These are phyloP conservation scores for Artibeus jamaicensis DNA, from an alignment of 2,797 vertebrate species.

Conservation along the genomic window DNA sequence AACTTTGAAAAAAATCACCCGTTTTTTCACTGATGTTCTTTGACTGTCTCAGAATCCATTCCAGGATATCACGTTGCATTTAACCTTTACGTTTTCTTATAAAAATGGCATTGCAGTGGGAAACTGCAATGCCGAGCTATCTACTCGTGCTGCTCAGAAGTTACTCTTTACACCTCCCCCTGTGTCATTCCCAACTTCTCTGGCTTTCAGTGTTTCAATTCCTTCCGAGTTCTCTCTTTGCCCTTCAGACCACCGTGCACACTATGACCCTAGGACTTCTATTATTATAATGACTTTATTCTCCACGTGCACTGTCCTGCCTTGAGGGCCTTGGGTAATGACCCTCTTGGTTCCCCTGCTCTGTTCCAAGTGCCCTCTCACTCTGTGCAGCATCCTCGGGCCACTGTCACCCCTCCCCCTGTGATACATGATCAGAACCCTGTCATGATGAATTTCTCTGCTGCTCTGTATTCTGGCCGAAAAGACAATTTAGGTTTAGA, in stretches of 20 bases:
- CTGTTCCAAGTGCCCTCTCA: neutral
- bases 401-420: too few relatives aligned
- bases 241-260: neutral
- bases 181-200: neutral
- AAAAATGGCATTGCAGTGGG: neutral
- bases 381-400: neutral
- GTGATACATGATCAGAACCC: neutral
- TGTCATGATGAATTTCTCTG: neutral
- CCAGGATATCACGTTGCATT: neutral
- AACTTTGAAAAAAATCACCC: neutral
- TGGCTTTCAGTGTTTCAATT: neutral
- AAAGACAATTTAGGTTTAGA: conserved; percentile 2
- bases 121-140: neutral
- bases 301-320: neutral
- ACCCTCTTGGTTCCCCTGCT: neutral
- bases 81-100: neutral
- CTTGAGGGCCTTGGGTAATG: neutral
- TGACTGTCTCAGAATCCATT: neutral
- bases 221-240: neutral
- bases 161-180: neutral
- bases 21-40: neutral
- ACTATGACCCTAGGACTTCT: neutral
- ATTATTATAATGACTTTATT: neutral
- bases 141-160: neutral
- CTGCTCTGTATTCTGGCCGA: neutral